Conservation (phyloP, 2,113 vertebrate genomes). For the Ovibos moschatus region DNA sequence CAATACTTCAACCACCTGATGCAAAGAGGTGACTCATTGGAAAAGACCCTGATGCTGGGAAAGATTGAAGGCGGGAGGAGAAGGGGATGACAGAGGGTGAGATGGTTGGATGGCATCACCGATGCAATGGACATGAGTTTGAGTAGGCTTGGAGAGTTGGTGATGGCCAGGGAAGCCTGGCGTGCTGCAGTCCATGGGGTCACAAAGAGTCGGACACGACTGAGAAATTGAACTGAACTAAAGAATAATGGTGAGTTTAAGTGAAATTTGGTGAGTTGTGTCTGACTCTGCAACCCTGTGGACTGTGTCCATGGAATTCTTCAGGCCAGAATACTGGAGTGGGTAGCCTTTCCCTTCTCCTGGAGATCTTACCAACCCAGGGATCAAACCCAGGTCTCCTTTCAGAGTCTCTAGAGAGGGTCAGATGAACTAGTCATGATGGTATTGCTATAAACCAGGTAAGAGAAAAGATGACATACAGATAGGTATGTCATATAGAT, state of each 20-base stretch:
- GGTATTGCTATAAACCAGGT: neutral
- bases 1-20: neutral
- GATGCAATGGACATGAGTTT: fast-evolving
- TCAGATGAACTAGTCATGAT: neutral
- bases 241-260: neutral
- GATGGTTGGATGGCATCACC: neutral
- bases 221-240: neutral
- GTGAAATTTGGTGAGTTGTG: neutral
- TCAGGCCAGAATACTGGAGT: neutral
- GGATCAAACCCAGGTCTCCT: neutral
- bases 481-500: neutral
- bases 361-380: neutral
- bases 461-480: neutral
- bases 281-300: neutral
- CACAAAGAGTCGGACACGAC: neutral
- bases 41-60: neutral
- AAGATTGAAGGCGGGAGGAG: neutral
- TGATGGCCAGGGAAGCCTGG: neutral
- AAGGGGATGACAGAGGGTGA: neutral
- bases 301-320: neutral
- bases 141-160: neutral
- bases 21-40: fast-evolving
- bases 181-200: fast-evolving
- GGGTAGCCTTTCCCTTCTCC: neutral
- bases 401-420: neutral